These are phyloP conservation scores for Drosophila yakuba DNA, from an alignment of 1,140 invertebrate species.

Conservation along the genomic window DNA sequence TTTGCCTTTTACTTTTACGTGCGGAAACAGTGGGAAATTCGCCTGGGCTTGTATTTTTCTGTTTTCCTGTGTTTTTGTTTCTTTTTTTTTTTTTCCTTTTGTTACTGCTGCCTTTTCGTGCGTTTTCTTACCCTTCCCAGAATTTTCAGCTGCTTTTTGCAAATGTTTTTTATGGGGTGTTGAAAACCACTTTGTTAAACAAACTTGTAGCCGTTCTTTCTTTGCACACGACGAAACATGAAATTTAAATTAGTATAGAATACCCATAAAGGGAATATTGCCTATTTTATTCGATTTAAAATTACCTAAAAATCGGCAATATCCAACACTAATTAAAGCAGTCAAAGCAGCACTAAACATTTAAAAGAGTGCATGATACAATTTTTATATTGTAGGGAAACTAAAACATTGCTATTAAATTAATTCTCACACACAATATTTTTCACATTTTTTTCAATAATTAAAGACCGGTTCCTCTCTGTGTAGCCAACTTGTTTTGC, in stretches of 20 bases:
- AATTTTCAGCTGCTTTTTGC: conserved; percentile 30
- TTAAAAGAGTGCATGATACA: too few relatives aligned
- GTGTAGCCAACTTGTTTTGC: conserved; percentile 13
- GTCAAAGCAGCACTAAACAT: too few relatives aligned
- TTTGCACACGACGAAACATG: conserved; percentile 10
- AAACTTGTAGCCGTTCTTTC: conserved; percentile 58
- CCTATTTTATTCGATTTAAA: not conserved
- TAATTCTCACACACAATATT: too few relatives aligned
- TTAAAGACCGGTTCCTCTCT: not conserved
- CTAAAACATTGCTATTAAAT: too few relatives aligned
- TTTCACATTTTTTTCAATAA: not conserved
- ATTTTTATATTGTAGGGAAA: too few relatives aligned
- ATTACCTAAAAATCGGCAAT: not conserved
- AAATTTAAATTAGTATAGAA: not conserved
- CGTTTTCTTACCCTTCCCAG: conserved; percentile 1
- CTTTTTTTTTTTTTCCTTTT: conserved; percentile 31
- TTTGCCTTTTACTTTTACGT: conserved; percentile 67
- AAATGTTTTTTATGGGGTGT: conserved; percentile 68
- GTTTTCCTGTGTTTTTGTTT: conserved; percentile 11
- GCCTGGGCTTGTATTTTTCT: conserved; percentile 29
- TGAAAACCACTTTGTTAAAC: conserved; percentile 77
- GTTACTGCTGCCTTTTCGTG: conserved; percentile 15
- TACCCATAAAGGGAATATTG: not conserved
- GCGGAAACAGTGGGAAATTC: conserved; percentile 63
- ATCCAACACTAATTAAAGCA: too few relatives aligned